These are phyloP conservation scores for Todus mexicanus DNA, from an alignment of 2,797 vertebrate genomes.

Conservation along the genomic window DNA sequence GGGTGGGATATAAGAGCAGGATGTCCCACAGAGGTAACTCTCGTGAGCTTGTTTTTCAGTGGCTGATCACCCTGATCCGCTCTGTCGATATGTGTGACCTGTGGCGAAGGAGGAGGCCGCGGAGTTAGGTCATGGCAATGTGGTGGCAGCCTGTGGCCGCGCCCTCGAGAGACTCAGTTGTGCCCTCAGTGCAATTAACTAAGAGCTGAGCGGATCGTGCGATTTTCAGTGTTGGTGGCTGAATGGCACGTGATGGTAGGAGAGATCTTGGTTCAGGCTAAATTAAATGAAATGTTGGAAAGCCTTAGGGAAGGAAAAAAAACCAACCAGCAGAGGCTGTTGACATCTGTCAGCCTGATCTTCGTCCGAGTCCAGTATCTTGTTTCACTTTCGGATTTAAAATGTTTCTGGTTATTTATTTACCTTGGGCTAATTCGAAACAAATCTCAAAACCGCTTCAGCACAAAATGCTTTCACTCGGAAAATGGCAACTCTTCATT, in stretches of 20 bases:
- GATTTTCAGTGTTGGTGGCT: background rate
- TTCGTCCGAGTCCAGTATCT: background rate
- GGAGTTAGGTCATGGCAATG: background rate
- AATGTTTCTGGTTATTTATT: background rate
- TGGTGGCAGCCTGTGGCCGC: background rate
- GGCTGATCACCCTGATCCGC: background rate
- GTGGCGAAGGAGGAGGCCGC: background rate
- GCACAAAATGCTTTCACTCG: background rate
- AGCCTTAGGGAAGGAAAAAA: background rate
- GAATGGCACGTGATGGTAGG: background rate
- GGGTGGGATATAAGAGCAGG: background rate
- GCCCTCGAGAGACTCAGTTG: background rate
- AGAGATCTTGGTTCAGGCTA: background rate
- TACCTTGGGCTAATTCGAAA: background rate
- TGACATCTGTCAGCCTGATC: background rate
- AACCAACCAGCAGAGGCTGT: background rate
- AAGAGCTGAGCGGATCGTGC: background rate
- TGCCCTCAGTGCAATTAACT: background rate
- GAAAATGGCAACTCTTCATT: background rate
- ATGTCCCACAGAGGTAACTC: background rate
- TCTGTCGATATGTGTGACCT: background rate
- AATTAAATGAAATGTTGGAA: background rate
- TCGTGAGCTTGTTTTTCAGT: background rate
- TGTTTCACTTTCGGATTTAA: background rate
- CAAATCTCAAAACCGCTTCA: background rate